Conservation (phyloP, 2,113 vertebrate species). For the Sciurus niger region DNA sequence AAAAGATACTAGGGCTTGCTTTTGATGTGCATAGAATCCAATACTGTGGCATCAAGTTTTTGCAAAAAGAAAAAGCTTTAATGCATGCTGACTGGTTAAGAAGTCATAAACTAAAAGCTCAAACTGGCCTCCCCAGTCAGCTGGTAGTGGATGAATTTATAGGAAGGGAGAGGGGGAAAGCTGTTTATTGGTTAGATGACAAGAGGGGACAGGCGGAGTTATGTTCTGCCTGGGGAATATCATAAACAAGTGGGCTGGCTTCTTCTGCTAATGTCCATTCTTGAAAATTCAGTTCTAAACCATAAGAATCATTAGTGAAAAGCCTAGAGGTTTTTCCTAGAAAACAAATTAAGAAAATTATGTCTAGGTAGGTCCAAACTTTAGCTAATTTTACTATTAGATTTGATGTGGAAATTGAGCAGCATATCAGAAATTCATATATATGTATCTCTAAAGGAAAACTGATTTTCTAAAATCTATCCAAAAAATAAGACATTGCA, state of each 20-base stretch:
- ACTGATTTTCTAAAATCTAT: background rate
- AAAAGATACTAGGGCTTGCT: background rate
- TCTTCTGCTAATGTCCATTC: background rate
- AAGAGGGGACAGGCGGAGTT: background rate
- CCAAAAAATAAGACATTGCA: slow-evolving; percentile 26
- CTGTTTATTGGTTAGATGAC: background rate
- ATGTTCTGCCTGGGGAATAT: background rate
- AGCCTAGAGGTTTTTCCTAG: background rate
- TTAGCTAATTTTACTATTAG: background rate
- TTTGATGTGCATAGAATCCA: background rate
- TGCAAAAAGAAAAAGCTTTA: background rate
- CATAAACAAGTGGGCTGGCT: background rate
- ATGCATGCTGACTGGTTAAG: background rate
- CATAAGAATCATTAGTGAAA: background rate
- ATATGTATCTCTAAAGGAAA: background rate
- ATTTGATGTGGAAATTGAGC: background rate
- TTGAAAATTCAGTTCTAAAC: background rate
- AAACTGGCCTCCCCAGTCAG: background rate
- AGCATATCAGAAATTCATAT: background rate
- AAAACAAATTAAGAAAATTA: background rate
- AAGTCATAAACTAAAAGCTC: background rate
- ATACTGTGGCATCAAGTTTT: no score
- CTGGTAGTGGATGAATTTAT: background rate
- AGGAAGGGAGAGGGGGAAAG: background rate
- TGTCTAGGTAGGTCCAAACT: background rate